Base-by-base conservation (phyloP, 2,113 vertebrate genomes). In the Taxidea taxus region DNA sequence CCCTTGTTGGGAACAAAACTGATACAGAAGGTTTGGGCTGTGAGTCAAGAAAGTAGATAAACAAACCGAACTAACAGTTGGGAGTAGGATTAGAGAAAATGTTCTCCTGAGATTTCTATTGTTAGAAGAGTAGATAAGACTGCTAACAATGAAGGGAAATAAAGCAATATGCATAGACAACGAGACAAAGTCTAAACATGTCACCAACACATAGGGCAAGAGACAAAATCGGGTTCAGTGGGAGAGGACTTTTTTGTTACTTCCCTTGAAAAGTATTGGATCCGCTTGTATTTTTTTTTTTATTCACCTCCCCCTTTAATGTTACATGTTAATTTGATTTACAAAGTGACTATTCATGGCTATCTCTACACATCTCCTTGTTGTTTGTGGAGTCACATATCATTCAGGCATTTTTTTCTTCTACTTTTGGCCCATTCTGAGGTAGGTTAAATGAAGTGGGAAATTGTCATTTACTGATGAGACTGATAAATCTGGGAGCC, bases 21-120 rank as follows among this genome's bases (percentile, higher is more conserved):
- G 97, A 90, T 97, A 92, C 97, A 98, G 97, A 98, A 96, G 78
- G 85, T 97, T 81, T 98, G 98, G 98, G 98, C 98, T 98, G 94
- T 87, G 97, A 98, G 98, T 98, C 99, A 99, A 98, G 97, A 97
- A 98, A 98, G 94, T 34, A 97, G 98, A 97, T 98, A 98, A 99
- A 98, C 97, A 99, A 98, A 98, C 96, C 42, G 64, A 95, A 93
- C 89, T 95, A 97, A 95, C 97, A 98, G 98, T 98, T 98, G 97
- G 96, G 97, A 98, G 85, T 95, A 82, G 86, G 95, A 98, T 97
- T 97, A 93, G 93, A 97, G 86, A 98, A 98, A 98, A 98, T 47
- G 49, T 92, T 98, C 37, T 95, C 89, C 77, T 78, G 94, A 97
- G 96, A 86, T 86, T 95, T 92, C 39, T 62, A 88, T 91, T 94